Evolutionary conservation across 1,140 invertebrate species (phyloP).

Genomic region (Aphis craccivora): DNA sequence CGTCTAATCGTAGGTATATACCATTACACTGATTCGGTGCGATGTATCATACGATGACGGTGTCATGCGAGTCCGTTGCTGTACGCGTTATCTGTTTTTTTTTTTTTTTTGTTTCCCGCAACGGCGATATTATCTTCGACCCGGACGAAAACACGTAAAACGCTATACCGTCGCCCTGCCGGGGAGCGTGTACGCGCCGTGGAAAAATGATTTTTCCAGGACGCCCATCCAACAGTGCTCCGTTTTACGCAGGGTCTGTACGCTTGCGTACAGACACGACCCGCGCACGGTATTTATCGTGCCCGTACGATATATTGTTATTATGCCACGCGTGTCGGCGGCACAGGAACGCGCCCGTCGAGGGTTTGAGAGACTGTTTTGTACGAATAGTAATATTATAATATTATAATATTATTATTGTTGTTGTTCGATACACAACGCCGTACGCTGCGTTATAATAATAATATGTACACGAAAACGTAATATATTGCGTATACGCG

Average conservation of each 20-base stretch:
- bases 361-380: background rate
- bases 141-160: background rate
- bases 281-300: slow-evolving; percentile 52
- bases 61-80: too few relatives aligned
- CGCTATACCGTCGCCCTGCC: slow-evolving; percentile 34
- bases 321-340: background rate
- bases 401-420: background rate
- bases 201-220: slow-evolving; percentile 58
- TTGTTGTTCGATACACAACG: background rate
- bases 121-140: background rate
- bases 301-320: slow-evolving; percentile 28
- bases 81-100: background rate
- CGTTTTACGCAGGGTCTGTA: background rate
- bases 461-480: background rate
- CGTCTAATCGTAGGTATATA: slow-evolving; percentile 9
- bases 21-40: background rate
- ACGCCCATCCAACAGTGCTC: slow-evolving; percentile 51
- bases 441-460: background rate
- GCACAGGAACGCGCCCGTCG: background rate
- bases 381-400: background rate
- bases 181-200: slow-evolving; percentile 38
- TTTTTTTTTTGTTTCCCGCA: background rate
- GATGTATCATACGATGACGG: background rate
- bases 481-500: background rate
- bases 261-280: slow-evolving; percentile 47